Conservation (phyloP, 2,888 invertebrate species). For the Argyresthia goedartella region DNA sequence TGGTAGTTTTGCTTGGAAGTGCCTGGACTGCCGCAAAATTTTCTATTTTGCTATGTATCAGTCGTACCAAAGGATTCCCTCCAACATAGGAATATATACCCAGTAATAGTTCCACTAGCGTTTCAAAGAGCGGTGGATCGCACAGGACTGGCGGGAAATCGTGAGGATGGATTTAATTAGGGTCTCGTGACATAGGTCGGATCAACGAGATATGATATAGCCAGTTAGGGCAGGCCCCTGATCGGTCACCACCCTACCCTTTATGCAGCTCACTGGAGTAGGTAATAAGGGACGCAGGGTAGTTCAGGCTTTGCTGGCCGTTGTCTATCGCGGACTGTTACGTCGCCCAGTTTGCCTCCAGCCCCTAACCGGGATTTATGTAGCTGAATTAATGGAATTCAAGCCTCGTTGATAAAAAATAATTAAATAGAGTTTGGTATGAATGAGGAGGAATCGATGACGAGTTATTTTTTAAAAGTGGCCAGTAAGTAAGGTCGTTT, state of each 20-base stretch:
- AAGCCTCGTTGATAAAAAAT: conserved; percentile 31
- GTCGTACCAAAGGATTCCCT: too few species aligned
- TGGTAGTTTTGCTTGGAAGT: too few species aligned
- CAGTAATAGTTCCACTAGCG: too few species aligned
- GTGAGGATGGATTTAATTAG: conserved; percentile 29
- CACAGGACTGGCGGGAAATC: too few species aligned
- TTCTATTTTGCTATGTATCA: too few species aligned
- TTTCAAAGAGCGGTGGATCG: too few species aligned
- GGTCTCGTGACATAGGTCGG: conserved; percentile 22
- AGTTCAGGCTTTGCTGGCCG: neutral
- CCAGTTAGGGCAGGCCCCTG: conserved; percentile 16
- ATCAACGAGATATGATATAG: conserved; percentile 15
- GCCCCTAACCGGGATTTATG: conserved; percentile 37
- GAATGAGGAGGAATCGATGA: neutral
- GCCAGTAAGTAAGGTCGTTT: too few species aligned
- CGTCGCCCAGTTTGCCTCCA: conserved; percentile 14
- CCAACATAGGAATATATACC: too few species aligned
- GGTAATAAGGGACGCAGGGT: conserved; percentile 4
- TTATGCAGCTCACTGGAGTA: neutral
- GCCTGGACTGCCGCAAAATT: too few species aligned
- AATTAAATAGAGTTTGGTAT: neutral
- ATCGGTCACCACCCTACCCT: conserved; percentile 23
- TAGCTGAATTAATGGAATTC: conserved; percentile 42
- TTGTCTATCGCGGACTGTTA: conserved; percentile 7
- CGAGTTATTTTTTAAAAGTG: neutral